Evolutionary conservation across 2,888 invertebrate genomes (phyloP).

Genomic region (Toxonevra muliebris): DNA sequence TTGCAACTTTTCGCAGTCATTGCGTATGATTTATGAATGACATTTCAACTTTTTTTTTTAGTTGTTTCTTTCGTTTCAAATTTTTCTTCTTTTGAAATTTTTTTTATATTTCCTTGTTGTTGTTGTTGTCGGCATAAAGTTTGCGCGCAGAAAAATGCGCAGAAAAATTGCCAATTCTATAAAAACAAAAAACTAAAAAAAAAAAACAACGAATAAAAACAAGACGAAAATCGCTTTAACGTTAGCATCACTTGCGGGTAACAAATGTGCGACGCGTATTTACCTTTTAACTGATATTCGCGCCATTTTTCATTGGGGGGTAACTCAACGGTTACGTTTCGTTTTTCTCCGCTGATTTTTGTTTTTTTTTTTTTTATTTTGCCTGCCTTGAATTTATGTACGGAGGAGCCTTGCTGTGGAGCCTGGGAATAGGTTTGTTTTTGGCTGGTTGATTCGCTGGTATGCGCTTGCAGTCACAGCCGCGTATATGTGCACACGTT

Average conservation of each 20-base stretch:
- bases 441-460: background rate
- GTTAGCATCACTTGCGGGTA: constrained; percentile 34
- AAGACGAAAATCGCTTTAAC: constrained; percentile 18
- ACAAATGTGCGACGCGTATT: constrained; percentile 42
- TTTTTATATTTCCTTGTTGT: background rate
- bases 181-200: background rate
- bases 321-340: no score
- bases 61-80: background rate
- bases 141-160: background rate
- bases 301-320: constrained; percentile 49
- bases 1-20: constrained; percentile 25
- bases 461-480: background rate
- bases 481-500: background rate
- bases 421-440: no score
- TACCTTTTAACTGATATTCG: constrained; percentile 49
- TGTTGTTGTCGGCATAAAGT: no score
- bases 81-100: background rate
- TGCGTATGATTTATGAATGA: constrained; percentile 56
- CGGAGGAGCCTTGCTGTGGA: no score
- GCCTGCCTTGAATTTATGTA: no score
- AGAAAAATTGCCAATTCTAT: constrained; percentile 2
- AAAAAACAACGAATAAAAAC: background rate
- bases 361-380: no score
- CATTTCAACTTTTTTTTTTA: constrained; percentile 47
- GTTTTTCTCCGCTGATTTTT: no score